A percentile compares a stretch with the other conserved stretches of the same genome.
These are phyloP conservation scores for Brachypterus glaber DNA, from an alignment of 2,888 invertebrate species.

Conservation along the genomic window DNA sequence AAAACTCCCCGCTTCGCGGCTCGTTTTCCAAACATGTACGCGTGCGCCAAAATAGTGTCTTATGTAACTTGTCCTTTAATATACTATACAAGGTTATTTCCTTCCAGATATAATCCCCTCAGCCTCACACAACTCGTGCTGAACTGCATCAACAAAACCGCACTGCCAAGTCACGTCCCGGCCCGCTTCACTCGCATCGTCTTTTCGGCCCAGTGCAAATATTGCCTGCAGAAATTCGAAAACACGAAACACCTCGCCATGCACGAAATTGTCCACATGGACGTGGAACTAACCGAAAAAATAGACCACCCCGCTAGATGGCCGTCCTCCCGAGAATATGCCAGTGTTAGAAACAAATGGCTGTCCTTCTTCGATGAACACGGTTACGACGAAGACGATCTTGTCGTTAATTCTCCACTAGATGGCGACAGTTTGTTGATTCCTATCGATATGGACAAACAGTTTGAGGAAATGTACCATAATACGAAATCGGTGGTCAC, in stretches of 20 bases:
- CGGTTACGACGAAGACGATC: slow-evolving; percentile 23
- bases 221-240: slow-evolving; percentile 31
- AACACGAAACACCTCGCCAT: slow-evolving; percentile 32
- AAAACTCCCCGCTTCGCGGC: too few species aligned
- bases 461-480: slow-evolving; percentile 15
- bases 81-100: too few species aligned
- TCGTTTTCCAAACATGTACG: too few species aligned
- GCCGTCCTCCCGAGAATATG: slow-evolving; percentile 28
- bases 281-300: slow-evolving; percentile 32
- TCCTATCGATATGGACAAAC: slow-evolving; percentile 20
- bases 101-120: slow-evolving; percentile 31
- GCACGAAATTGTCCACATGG: slow-evolving; percentile 36
- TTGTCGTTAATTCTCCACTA: slow-evolving; percentile 15
- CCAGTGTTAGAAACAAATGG: slow-evolving; percentile 36
- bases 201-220: slow-evolving; percentile 30
- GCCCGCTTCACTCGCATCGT: slow-evolving; percentile 21
- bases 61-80: too few species aligned
- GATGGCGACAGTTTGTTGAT: slow-evolving; percentile 23
- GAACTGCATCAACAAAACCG: slow-evolving; percentile 32
- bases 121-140: slow-evolving; percentile 30
- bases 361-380: slow-evolving; percentile 27
- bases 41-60: too few species aligned
- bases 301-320: slow-evolving; percentile 33
- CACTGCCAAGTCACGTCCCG: slow-evolving; percentile 30
- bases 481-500: slow-evolving; percentile 22